Base-by-base conservation (phyloP, 1,140 invertebrate genomes). In the Chlorops oryzae region DNA sequence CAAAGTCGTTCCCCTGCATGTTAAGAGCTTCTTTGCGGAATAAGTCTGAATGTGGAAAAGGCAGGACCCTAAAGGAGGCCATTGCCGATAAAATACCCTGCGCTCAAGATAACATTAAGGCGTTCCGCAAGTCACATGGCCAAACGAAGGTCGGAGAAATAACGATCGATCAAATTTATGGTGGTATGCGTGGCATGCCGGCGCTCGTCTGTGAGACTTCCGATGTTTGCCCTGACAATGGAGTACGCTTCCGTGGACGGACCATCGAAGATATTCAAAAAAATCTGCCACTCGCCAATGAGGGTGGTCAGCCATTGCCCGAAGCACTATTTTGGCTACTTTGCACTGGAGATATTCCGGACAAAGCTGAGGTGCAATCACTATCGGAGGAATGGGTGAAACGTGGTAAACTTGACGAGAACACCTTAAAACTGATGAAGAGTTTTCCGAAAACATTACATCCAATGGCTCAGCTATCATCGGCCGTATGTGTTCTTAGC, bases 271-370 rank as follows among this genome's bases (percentile, higher is more conserved):
- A 96, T 61, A 95, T 90, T 63, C 90, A 92, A 63, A 83, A 93
- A 59, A 57, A 85, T 1, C 72, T 97, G 46, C 94, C 94, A 1
- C 92, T 89, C 64, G 90, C 84, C 2, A 86, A 86, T n/a, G 90
- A 91, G 13, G 72, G 91, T 22, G 69, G 78, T 18, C 90, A 96
- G 65, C 92, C 92, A 1, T 77, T 96, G 2, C 94, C 94, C 1
- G 94, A 97, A 73, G 93, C 89, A 68, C 78, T 96, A 1, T 97
- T 96, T 77, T 97, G 91, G 91, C 79, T 97, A 2, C 75, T 97
- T 28, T 80, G 90, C 32, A 95, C 93, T 34, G 92, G 93, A 2
- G 85, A 94, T 17, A 77, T 96, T 25, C 94, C 93, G 35, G 89
- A 78, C 47, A 80, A 88, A 5, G 81, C 81, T 24, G 88, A 93